Evolutionary conservation across 92 coral and sea anemone genomes (phyloP).

Genomic region (Zoanthus gigantus): DNA sequence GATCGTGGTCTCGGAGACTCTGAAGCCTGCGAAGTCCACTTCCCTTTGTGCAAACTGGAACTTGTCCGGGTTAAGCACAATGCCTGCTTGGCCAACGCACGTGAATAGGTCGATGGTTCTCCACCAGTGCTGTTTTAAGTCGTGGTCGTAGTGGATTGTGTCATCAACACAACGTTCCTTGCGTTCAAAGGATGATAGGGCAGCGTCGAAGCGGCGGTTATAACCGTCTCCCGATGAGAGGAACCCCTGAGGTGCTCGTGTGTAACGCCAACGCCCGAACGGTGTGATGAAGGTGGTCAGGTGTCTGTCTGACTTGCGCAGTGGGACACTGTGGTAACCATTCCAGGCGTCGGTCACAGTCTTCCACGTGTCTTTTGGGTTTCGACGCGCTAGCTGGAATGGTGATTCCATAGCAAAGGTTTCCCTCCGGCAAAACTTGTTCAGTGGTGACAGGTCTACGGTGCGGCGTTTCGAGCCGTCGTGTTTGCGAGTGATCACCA

Average conservation of each 20-base stretch:
- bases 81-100: background rate
- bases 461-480: too few relatives aligned
- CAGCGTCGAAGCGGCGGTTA: too few relatives aligned
- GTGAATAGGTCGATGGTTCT: too few relatives aligned
- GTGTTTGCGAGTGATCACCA: background rate
- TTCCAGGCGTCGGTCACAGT: background rate
- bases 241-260: background rate
- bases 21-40: background rate
- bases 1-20: background rate
- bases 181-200: background rate
- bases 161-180: too few relatives aligned
- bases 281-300: too few relatives aligned
- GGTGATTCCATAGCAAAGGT: constrained; percentile 54
- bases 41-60: background rate
- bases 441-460: too few relatives aligned
- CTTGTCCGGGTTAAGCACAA: background rate
- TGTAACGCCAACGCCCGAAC: background rate
- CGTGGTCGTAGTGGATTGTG: background rate
- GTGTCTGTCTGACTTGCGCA: too few relatives aligned
- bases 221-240: background rate
- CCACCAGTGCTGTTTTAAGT: background rate
- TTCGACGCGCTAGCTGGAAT: constrained; percentile 45
- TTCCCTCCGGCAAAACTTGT: constrained; percentile 29
- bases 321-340: too few relatives aligned
- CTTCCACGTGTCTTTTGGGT: constrained; percentile 43